Conservation (phyloP, 2,113 vertebrate species). For the Ctenodactylus gundi region DNA sequence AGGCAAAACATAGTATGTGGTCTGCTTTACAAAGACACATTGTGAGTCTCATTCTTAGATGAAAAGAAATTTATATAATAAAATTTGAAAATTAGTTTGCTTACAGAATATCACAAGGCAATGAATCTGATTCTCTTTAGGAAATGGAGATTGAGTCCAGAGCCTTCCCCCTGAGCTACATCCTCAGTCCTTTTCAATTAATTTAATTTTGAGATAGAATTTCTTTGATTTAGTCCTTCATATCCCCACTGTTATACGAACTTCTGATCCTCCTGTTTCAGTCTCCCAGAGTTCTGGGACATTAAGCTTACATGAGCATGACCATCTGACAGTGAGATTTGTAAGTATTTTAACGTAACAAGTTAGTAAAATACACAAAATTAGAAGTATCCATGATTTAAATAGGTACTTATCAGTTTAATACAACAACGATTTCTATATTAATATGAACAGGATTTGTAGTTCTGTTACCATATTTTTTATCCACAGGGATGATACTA, state of each 20-base stretch:
- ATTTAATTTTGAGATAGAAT: too few species aligned
- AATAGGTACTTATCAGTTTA: neutral
- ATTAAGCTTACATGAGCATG: too few species aligned
- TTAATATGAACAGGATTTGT: neutral
- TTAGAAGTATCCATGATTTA: neutral
- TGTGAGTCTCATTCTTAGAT: neutral
- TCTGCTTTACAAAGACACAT: neutral
- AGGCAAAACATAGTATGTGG: neutral
- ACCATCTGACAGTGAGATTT: too few species aligned
- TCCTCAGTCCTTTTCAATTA: too few species aligned
- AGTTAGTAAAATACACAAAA: neutral
- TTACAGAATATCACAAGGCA: neutral
- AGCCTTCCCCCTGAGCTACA: too few species aligned
- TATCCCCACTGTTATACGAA: too few species aligned
- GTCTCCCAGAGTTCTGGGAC: too few species aligned
- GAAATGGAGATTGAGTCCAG: too few species aligned
- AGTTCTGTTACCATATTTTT: constrained; percentile 29
- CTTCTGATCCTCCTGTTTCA: too few species aligned
- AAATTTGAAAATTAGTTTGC: neutral
- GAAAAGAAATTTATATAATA: neutral
- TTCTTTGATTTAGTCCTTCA: too few species aligned
- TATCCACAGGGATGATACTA: neutral
- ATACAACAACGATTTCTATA: neutral
- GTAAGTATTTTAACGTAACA: constrained; percentile 1
- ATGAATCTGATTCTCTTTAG: too few species aligned